Evolutionary conservation across 2,888 invertebrate genomes (phyloP), one percentile per base, ranked within the genome.

Genomic region (Drosophila buzzatii): DNA sequence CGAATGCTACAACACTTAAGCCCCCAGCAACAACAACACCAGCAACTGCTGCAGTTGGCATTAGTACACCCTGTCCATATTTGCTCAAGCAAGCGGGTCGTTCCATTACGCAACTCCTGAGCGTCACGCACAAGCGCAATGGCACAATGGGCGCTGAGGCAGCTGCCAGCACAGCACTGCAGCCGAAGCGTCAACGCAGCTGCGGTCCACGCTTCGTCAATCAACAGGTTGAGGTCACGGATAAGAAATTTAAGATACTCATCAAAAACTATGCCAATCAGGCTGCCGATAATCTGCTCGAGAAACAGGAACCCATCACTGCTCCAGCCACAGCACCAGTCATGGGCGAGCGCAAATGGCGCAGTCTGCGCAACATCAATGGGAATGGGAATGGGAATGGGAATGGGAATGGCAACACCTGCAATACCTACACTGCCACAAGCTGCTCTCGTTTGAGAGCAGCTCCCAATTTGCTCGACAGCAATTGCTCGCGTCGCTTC

Each of bases 171-270:
- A 64, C 68, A 0, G 81, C 77, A 0, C 37, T 77, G 64, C 84
- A 67, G 3, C 80, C 80, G 18, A 81, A 90, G 62, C 86, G 92
- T 0, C 90, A 92, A 47, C 88, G 92, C 6, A 92, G 92, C 69
- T 92, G 92, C 71, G 92, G 92, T 16, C 91, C 92, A 5, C 83
- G 85, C 9, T 76, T 88, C 3, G 79, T 60, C 5, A 20, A 69
- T 18, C 78, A 70, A 20, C 72, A 70, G 45, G 60, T 65, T 27
- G 81, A 81, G 7, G 58, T 31, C 8, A 65, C 60, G 0, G 89
- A 81, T 2, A 82, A 84, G 31, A 90, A 86, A 51, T 82, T 82
- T 44, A 88, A 86, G 60, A 89, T 90, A 52, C 80, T 89, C 0
- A 91, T 90, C 37, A 89, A 86, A 12, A 90, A 89, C 35, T 86